These are phyloP conservation scores for Typhlichthys eigenmanni DNA, from an alignment of 2,797 vertebrate genomes.

Conservation along the genomic window DNA sequence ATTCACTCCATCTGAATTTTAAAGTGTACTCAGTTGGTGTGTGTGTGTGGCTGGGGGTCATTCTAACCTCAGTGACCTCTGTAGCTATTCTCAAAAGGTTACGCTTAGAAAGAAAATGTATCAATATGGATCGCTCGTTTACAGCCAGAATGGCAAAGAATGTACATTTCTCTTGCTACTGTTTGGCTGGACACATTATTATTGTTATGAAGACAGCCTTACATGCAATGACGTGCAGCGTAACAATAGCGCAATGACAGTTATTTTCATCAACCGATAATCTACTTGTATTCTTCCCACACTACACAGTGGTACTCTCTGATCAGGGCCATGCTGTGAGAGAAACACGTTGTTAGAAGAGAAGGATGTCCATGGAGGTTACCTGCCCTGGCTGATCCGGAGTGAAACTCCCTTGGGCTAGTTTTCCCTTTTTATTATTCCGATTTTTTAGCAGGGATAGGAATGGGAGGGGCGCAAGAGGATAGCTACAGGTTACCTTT, in stretches of 20 bases:
- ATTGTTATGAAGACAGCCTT: not conserved
- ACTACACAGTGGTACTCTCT: constrained; percentile 1
- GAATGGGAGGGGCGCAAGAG: constrained; percentile 47
- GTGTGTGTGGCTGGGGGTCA: not conserved
- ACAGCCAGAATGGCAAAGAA: constrained; percentile 24
- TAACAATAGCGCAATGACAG: not conserved
- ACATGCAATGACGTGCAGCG: no score
- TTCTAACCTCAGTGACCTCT: constrained; percentile 40
- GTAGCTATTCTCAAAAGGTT: constrained; percentile 10
- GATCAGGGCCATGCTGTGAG: constrained; percentile 27
- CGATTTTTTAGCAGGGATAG: constrained; percentile 35
- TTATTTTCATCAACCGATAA: not conserved
- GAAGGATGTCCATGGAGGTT: constrained; percentile 39
- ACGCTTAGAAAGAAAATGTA: constrained; percentile 34
- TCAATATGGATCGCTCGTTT: constrained; percentile 54
- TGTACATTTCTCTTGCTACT: constrained; percentile 1
- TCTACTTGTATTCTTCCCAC: constrained; percentile 32
- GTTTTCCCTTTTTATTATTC: constrained; percentile 40
- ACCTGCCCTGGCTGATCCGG: constrained; percentile 48
- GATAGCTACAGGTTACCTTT: constrained; percentile 69
- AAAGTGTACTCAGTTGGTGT: constrained; percentile 5
- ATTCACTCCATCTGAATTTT: not conserved
- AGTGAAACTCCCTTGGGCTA: constrained; percentile 61
- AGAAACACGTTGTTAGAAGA: constrained; percentile 31
- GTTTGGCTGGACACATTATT: not conserved